Conservation (phyloP, 2,888 invertebrate genomes). For the Melieria picta region DNA sequence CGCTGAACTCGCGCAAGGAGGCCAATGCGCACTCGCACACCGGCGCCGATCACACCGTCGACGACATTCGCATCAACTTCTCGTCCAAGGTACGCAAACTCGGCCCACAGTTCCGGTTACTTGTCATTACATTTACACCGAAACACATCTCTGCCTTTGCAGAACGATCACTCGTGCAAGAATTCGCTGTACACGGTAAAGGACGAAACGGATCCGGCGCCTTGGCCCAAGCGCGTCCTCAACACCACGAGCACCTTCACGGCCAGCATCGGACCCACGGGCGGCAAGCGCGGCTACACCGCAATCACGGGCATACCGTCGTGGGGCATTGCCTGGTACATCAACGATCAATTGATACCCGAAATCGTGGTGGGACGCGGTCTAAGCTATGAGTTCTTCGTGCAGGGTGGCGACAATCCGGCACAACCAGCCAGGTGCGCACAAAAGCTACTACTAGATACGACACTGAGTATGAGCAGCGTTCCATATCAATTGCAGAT, state of each 20-base stretch:
- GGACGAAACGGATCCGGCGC: slow-evolving; percentile 70
- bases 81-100: slow-evolving; percentile 68
- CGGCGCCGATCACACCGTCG: slow-evolving; percentile 63
- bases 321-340: slow-evolving; percentile 94
- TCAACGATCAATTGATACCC: slow-evolving; percentile 89
- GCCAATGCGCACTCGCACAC: slow-evolving; percentile 81
- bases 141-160: slow-evolving; percentile 20
- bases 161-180: slow-evolving; percentile 79
- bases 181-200: slow-evolving; percentile 73
- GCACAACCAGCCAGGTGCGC: slow-evolving; percentile 79
- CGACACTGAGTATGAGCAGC: no score
- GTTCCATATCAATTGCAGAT: slow-evolving; percentile 66
- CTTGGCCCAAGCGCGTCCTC: slow-evolving; percentile 78
- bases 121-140: background rate
- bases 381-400: slow-evolving; percentile 83
- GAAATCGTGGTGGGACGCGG: slow-evolving; percentile 89
- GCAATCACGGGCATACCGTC: slow-evolving; percentile 83
- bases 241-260: slow-evolving; percentile 73
- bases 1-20: slow-evolving; percentile 80
- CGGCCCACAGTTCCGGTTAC: background rate
- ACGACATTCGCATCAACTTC: slow-evolving; percentile 83
- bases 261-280: slow-evolving; percentile 86
- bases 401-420: slow-evolving; percentile 86
- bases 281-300: slow-evolving; percentile 82
- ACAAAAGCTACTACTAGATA: slow-evolving; percentile 5